These are phyloP conservation scores for Catostylus mosaicus DNA, from an alignment of 30 jellyfish, hydroid and myxozoan species.

Conservation along the genomic window DNA sequence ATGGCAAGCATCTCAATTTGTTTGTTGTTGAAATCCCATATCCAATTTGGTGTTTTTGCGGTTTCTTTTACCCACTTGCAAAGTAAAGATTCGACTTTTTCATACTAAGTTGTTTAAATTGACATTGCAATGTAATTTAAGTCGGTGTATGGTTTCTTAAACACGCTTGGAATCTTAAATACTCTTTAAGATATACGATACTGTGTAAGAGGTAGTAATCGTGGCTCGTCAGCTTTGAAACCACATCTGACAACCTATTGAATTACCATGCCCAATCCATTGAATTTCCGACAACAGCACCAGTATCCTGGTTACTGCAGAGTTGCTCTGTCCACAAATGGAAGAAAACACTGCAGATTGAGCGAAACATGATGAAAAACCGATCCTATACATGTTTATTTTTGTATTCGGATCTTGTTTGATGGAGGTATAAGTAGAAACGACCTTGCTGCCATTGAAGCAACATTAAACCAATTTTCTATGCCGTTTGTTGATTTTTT, in stretches of 20 bases:
- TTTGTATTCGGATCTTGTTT: too few relatives aligned
- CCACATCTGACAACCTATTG: constrained; percentile 33
- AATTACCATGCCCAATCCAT: background rate
- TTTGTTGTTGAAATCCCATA: background rate
- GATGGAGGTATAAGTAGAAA: background rate
- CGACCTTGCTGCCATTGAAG: background rate
- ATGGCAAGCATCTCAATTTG: background rate
- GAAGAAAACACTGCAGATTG: too few relatives aligned
- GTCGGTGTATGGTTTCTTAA: background rate
- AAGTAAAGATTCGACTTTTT: too few relatives aligned
- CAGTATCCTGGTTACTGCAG: background rate
- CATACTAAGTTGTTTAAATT: background rate
- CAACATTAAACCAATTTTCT: background rate
- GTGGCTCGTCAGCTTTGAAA: background rate
- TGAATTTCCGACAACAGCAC: background rate
- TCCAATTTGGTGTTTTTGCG: too few relatives aligned
- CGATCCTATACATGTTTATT: too few relatives aligned
- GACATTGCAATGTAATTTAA: background rate
- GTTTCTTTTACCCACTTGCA: too few relatives aligned
- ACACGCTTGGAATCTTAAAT: background rate
- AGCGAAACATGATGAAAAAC: too few relatives aligned
- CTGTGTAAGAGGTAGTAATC: background rate
- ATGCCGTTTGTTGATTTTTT: background rate
- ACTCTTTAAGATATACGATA: too few relatives aligned
- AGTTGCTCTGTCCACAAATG: background rate